These are phyloP conservation scores for Thaumatotibia leucotreta DNA, from an alignment of 1,140 invertebrate species.

Conservation along the genomic window DNA sequence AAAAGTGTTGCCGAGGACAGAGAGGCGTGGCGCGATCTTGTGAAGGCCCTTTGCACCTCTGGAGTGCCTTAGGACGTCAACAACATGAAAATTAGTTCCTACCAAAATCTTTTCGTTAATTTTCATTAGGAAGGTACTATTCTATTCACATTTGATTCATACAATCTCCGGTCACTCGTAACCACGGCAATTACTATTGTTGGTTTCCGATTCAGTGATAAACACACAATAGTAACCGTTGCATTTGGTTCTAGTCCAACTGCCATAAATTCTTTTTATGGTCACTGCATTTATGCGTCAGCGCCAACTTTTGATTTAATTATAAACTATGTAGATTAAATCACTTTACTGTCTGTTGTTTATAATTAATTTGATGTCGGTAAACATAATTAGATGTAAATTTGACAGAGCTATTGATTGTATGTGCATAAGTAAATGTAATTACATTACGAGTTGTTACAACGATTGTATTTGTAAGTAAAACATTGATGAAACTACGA, in stretches of 20 bases:
- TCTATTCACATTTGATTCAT: neutral
- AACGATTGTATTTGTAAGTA: too few species aligned
- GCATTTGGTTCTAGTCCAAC: slow-evolving; percentile 30
- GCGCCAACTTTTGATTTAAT: slow-evolving; percentile 21
- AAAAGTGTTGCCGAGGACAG: too few species aligned
- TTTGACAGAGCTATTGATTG: neutral
- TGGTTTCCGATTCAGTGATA: neutral
- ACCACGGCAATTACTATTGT: neutral
- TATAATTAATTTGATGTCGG: neutral
- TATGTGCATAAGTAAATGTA: too few species aligned
- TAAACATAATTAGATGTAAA: neutral
- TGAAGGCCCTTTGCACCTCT: too few species aligned
- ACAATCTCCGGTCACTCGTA: slow-evolving; percentile 5
- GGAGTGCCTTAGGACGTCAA: too few species aligned
- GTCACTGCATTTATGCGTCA: slow-evolving; percentile 12
- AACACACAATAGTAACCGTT: slow-evolving; percentile 14
- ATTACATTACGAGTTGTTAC: too few species aligned
- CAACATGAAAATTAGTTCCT: too few species aligned
- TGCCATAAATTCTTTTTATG: slow-evolving; percentile 32
- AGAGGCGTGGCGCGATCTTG: too few species aligned
- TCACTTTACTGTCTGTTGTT: neutral
- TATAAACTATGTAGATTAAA: slow-evolving; percentile 16
- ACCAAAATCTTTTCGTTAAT: too few species aligned
- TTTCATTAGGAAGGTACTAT: neutral
- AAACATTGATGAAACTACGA: too few species aligned